Conservation (phyloP, 1,140 invertebrate genomes). For the Lerema accius region DNA sequence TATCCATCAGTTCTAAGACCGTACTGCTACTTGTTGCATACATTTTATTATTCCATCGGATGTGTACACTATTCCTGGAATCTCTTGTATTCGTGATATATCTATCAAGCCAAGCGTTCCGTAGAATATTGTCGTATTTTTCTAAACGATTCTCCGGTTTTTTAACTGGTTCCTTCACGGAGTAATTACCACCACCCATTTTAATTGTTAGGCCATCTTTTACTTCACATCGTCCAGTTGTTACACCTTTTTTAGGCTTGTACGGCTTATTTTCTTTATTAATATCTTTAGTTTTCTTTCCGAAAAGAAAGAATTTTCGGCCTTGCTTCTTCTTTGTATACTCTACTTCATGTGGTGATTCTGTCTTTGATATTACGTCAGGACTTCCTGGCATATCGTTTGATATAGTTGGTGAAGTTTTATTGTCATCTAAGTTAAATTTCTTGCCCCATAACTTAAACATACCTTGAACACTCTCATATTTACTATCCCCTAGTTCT, state of each 20-base stretch:
- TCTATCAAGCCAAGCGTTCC: conserved; percentile 56
- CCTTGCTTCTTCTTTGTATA: conserved; percentile 48
- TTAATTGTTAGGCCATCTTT: conserved; percentile 60
- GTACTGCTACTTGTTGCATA: conserved; percentile 65
- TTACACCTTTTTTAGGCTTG: conserved; percentile 56
- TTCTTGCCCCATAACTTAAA: conserved; percentile 69
- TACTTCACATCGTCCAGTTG: conserved; percentile 62
- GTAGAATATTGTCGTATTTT: conserved; percentile 42
- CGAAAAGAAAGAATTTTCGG: conserved; percentile 62
- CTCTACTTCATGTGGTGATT: conserved; percentile 17
- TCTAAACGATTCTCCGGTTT: conserved; percentile 14
- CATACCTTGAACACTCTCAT: conserved; percentile 60
- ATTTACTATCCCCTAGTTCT: conserved; percentile 45
- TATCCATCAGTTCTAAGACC: conserved; percentile 61
- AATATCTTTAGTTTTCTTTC: conserved; percentile 59
- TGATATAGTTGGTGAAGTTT: conserved; percentile 35
- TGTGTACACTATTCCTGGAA: conserved; percentile 53
- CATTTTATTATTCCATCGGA: conserved; percentile 65
- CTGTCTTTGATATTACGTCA: conserved; percentile 33
- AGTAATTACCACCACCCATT: conserved; percentile 41
- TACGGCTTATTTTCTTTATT: conserved; percentile 45
- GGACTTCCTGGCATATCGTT: conserved; percentile 32
- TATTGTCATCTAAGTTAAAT: conserved; percentile 59
- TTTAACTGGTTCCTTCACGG: conserved; percentile 17
- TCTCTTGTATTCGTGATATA: conserved; percentile 51